These are phyloP conservation scores for Congeria kusceri DNA, from an alignment of 2,888 invertebrate genomes.

Conservation along the genomic window DNA sequence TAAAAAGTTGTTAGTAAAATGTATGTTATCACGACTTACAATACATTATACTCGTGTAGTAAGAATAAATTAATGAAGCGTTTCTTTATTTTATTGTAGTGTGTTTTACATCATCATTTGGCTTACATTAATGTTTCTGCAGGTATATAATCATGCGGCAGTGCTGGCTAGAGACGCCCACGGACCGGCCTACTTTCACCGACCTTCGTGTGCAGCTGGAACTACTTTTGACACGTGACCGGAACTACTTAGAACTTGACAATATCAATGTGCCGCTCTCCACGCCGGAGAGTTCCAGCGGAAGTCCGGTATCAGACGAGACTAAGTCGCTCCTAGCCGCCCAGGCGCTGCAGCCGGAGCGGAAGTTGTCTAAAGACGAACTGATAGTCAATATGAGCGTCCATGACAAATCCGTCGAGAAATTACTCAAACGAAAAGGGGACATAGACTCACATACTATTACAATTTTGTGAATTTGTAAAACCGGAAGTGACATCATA, in stretches of 20 bases:
- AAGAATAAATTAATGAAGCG: no score
- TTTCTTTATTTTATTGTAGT: no score
- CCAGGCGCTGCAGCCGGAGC: constrained; percentile 56
- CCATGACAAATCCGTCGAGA: constrained; percentile 76
- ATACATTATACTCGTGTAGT: no score
- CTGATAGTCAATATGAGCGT: constrained; percentile 72
- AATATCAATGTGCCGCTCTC: constrained; percentile 81
- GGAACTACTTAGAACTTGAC: constrained; percentile 83
- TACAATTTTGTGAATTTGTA: constrained; percentile 52
- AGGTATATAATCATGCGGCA: constrained; percentile 84
- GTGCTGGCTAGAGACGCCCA: constrained; percentile 82
- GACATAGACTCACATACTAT: constrained; percentile 64
- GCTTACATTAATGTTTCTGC: no score
- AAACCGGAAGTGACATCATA: no score
- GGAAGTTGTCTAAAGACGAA: constrained; percentile 65
- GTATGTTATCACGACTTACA: no score
- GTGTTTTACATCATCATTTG: no score
- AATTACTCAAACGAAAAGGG: constrained; percentile 67
- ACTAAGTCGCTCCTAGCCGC: constrained; percentile 65
- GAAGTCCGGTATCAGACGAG: constrained; percentile 68
- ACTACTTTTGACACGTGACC: constrained; percentile 77
- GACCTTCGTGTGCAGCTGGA: constrained; percentile 81
- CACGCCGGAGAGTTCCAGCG: constrained; percentile 77
- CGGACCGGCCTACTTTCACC: constrained; percentile 81
- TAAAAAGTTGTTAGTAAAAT: no score